Percentiles rank a stretch among this genome's conserved stretches.
phyloP scores from a whole-genome alignment of 2,797 vertebrate species.

The Clarias platycephalus region DNA sequence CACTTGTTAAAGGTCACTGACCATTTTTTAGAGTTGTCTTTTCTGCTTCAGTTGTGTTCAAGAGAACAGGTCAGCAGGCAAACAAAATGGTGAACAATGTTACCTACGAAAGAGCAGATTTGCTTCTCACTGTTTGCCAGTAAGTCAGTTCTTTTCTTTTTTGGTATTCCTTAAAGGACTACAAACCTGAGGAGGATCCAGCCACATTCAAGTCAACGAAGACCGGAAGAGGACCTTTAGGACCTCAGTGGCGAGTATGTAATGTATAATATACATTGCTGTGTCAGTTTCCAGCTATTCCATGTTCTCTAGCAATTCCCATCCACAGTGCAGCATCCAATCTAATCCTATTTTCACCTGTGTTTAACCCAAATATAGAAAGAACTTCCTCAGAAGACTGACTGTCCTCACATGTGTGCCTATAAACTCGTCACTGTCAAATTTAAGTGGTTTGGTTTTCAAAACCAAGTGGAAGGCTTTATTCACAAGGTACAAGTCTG shows the following conservation, averaged over 20 bases:
- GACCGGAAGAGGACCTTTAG: constrained; percentile 88
- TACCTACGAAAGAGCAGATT: not conserved
- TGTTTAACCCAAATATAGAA: constrained; percentile 73
- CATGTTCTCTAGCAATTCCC: not conserved
- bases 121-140: not conserved
- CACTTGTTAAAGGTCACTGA: not conserved
- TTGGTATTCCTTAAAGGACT: constrained; percentile 76
- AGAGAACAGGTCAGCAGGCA: not conserved
- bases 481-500: constrained; percentile 84
- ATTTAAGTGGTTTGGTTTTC: constrained; percentile 86
- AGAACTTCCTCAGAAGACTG: constrained; percentile 79
- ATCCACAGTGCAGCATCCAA: not conserved
- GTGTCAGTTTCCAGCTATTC: not conserved
- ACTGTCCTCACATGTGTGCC: constrained; percentile 94
- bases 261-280: not conserved
- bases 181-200: constrained; percentile 91
- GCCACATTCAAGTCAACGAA: constrained; percentile 86
- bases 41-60: not conserved
- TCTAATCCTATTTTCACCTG: not conserved
- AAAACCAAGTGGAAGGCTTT: constrained; percentile 82
- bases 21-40: not conserved
- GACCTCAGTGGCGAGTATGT: constrained; percentile 86
- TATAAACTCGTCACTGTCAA: constrained; percentile 94
- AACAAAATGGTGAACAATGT: not conserved
- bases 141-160: not conserved